These are phyloP conservation scores for Anticlea derivata DNA, from an alignment of 2,888 invertebrate species.

Conservation along the genomic window DNA sequence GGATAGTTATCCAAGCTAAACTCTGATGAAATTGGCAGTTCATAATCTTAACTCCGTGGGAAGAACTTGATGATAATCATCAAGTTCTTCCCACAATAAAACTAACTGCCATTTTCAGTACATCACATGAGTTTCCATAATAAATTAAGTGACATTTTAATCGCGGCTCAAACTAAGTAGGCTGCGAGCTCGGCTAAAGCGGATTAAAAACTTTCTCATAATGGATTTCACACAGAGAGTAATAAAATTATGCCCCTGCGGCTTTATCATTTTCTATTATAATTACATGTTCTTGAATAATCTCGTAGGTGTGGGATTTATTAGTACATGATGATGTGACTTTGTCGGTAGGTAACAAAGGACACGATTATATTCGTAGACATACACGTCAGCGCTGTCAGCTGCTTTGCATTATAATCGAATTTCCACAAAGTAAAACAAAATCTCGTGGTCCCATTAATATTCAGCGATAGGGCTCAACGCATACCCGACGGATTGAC, in stretches of 20 bases:
- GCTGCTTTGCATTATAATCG: constrained; percentile 82
- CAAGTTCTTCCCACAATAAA: background rate
- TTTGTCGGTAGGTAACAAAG: constrained; percentile 11
- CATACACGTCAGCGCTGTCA: constrained; percentile 38
- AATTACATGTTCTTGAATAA: constrained; percentile 22
- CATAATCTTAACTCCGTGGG: no score
- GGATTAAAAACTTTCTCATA: constrained; percentile 53
- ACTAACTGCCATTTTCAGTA: constrained; percentile 16
- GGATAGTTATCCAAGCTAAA: no score
- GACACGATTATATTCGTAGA: constrained; percentile 13
- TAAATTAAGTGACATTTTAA: constrained; percentile 46
- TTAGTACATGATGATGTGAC: constrained; percentile 1
- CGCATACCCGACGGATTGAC: constrained; percentile 79
- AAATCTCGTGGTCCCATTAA: constrained; percentile 79
- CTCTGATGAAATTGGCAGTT: no score
- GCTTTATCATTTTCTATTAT: constrained; percentile 23
- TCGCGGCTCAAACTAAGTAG: constrained; percentile 40
- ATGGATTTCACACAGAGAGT: constrained; percentile 47
- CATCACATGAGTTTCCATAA: constrained; percentile 41
- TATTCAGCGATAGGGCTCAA: constrained; percentile 81
- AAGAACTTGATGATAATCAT: no score
- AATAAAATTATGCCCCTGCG: constrained; percentile 40
- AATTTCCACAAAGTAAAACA: constrained; percentile 82
- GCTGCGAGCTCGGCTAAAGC: constrained; percentile 37
- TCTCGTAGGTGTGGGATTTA: constrained; percentile 4